phyloP scores from a whole-genome alignment of 1,140 invertebrate genomes.

The Macrosteles quadrilineatus region DNA sequence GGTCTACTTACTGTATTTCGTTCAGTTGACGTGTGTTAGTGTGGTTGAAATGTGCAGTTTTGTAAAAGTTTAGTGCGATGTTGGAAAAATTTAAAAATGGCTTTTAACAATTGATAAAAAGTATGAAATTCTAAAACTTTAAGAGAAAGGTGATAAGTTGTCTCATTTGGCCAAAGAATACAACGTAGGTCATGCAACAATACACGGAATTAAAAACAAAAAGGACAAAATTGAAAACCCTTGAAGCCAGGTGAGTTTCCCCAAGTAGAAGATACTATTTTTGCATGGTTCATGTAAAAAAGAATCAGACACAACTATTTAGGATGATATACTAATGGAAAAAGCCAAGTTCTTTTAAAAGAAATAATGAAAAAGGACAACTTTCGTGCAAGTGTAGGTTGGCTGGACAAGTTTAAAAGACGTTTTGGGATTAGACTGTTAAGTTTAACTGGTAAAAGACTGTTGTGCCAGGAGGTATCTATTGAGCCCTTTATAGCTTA shows the following conservation, averaged over 20 bases:
- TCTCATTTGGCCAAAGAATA: not conserved
- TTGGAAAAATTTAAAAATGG: not conserved
- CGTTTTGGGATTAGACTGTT: not conserved
- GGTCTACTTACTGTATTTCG: no score
- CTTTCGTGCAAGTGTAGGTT: not conserved
- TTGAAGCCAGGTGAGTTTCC: not conserved
- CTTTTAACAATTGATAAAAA: not conserved
- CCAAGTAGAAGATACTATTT: not conserved
- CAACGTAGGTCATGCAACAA: not conserved
- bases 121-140: not conserved
- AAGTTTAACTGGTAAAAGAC: not conserved
- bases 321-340: not conserved
- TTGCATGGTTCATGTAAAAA: not conserved
- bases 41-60: not conserved
- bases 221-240: not conserved
- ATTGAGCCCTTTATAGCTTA: not conserved
- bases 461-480: not conserved
- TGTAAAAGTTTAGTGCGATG: not conserved
- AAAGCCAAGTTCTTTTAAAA: not conserved
- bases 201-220: not conserved
- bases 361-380: no score
- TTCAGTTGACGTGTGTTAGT: not conserved
- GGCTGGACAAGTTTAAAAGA: not conserved
- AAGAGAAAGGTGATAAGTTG: not conserved
- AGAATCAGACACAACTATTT: not conserved